A percentile compares a stretch with the other conserved stretches of the same genome.
Conservation (phyloP, 2,888 invertebrate genomes). For the Lasioglossum zephyrum region DNA sequence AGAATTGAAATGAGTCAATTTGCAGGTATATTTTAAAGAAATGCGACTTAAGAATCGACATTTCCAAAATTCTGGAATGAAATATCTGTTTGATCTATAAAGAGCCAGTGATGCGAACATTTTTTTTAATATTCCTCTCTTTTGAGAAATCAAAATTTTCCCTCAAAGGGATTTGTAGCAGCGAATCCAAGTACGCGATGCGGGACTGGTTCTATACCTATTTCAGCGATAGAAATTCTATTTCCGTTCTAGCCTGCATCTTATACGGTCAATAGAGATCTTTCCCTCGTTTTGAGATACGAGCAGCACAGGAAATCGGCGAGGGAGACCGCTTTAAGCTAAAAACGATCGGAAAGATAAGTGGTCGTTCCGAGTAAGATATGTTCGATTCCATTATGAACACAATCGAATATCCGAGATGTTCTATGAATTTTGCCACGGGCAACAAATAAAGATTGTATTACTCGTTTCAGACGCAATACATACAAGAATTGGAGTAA, state of each 20-base stretch:
- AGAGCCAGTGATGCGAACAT: neutral
- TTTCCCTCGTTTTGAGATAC: conserved; percentile 48
- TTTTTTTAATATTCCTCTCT: conserved; percentile 3
- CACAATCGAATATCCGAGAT: conserved; percentile 16
- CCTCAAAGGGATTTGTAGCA: neutral
- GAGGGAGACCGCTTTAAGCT: conserved; percentile 52
- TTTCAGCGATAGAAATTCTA: conserved; percentile 52
- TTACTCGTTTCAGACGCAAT: neutral
- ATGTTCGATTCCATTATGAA: conserved; percentile 42
- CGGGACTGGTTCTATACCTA: conserved; percentile 33
- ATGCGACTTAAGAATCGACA: neutral
- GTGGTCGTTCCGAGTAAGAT: conserved; percentile 40
- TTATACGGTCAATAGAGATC: conserved; percentile 51
- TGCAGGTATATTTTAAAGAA: neutral
- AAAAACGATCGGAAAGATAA: conserved; percentile 49
- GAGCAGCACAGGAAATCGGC: conserved; percentile 42
- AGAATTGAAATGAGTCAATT: neutral
- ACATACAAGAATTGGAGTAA: neutral
- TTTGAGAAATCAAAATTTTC: conserved; percentile 6
- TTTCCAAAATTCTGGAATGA: neutral
- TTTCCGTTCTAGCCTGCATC: conserved; percentile 52
- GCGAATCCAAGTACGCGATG: conserved; percentile 1
- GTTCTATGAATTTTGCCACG: neutral
- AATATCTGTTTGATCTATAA: neutral
- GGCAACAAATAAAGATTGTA: neutral